These are phyloP conservation scores for Eupithecia centaureata DNA, from an alignment of 2,888 invertebrate species.

Conservation along the genomic window DNA sequence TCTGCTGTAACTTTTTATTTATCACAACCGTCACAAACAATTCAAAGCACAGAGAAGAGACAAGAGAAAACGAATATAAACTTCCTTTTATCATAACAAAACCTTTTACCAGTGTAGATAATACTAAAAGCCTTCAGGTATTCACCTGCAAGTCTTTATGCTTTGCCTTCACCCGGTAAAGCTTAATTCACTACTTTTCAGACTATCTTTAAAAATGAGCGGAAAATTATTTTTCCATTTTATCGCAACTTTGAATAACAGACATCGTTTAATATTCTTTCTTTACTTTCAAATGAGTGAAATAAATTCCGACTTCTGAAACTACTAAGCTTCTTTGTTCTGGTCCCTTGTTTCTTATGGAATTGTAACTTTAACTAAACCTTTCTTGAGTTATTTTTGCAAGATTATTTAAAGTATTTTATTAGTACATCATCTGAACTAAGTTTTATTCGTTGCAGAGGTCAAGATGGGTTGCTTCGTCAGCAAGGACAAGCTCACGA, in stretches of 20 bases:
- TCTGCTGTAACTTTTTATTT: background rate
- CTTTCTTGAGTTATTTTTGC: background rate
- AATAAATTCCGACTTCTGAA: conserved; percentile 11
- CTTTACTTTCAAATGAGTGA: conserved; percentile 19
- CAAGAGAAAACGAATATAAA: background rate
- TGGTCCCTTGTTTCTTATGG: background rate
- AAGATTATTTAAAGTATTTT: background rate
- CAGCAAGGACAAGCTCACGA: conserved; percentile 97
- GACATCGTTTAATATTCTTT: conserved; percentile 3
- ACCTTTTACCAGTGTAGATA: background rate
- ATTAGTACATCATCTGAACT: background rate
- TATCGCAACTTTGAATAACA: conserved; percentile 14
- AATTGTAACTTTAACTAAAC: background rate
- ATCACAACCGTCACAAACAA: background rate
- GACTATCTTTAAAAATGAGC: conserved; percentile 12
- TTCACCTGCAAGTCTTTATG: background rate
- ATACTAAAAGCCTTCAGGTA: background rate
- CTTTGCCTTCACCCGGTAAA: background rate
- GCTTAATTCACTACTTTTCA: conserved; percentile 13
- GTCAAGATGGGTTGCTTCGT: conserved; percentile 95
- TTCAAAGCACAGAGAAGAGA: background rate
- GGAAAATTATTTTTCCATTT: conserved; percentile 19
- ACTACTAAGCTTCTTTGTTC: conserved; percentile 4
- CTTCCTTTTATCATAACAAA: background rate
- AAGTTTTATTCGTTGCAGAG: conserved; percentile 64